phyloP scores from a whole-genome alignment of 1,140 invertebrate species.

The Drosophila truncata region DNA sequence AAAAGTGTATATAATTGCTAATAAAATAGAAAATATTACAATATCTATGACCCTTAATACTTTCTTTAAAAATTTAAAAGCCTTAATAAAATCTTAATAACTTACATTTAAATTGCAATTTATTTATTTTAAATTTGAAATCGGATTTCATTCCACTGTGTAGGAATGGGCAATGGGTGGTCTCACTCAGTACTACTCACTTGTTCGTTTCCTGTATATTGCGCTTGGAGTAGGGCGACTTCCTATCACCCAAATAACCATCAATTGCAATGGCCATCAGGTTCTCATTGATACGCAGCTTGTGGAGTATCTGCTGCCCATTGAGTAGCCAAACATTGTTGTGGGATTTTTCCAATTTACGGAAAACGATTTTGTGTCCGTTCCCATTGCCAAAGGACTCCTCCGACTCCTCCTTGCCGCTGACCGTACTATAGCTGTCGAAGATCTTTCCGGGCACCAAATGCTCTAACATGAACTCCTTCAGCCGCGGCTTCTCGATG shows the following conservation, averaged over 20 bases:
- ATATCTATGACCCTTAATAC: no score
- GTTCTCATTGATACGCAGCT: conserved; percentile 81
- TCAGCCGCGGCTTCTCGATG: conserved; percentile 86
- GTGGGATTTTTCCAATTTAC: conserved; percentile 86
- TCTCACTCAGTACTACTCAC: conserved; percentile 57
- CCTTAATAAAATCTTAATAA: background rate
- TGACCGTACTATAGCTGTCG: conserved; percentile 84
- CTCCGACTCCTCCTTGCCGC: conserved; percentile 67
- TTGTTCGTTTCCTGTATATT: conserved; percentile 85
- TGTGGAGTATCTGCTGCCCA: conserved; percentile 83
- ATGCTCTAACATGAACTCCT: conserved; percentile 87
- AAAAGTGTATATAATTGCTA: no score
- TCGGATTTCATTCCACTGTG: conserved; percentile 1
- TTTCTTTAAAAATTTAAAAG: no score
- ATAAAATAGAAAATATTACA: no score
- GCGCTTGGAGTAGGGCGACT: conserved; percentile 83
- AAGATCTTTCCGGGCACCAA: conserved; percentile 86
- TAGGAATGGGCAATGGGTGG: background rate
- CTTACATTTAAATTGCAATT: background rate
- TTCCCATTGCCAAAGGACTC: conserved; percentile 83
- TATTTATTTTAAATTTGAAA: background rate
- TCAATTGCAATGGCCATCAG: conserved; percentile 83
- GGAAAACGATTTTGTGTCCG: conserved; percentile 85
- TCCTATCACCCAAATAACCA: conserved; percentile 84
- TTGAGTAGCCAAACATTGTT: conserved; percentile 85